Base-by-base conservation (phyloP, 2,797 vertebrate genomes). In the Schizopygopsis pylzovi region DNA sequence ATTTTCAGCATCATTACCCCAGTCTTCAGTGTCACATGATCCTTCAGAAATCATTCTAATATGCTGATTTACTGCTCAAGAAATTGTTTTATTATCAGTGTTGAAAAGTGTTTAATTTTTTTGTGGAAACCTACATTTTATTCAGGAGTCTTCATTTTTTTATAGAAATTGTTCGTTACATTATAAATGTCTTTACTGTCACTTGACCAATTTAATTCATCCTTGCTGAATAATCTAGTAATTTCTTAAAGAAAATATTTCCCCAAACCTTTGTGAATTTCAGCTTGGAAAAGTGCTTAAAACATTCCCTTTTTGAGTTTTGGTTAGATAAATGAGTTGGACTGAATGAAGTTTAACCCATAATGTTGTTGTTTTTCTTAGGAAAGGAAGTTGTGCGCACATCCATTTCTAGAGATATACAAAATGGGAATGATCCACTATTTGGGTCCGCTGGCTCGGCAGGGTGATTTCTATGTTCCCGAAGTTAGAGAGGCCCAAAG, bases 361-460 rank as follows among this genome's bases (percentile, higher is more conserved):
- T 73, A 25, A 6, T 15, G 12, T 70, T 22, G 4, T 37, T 65
- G 1, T 28, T 28, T 93, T 76, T 92, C 90, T 22, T 91, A 99
- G 97, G 95, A 97, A 82, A 96, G 96, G 88, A 96, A 96, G 89
- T 95, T 99, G 15, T 97, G 97, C 39, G 97, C 96, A 63, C 97
- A 98, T 89, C 97, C 98, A 1, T 96, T 97, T 85, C 92, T 99
- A 0, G 97, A 99, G 94, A 97, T 99, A 94, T 97, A 98, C 94
- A 96, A 94, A 87, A 95, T 93, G 11, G 95, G 95, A 80, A 90
- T 93, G 90, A 98, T 99, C 92, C 95, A 97, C 87, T 98, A 96
- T 52, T 94, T 99, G 92, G 96, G 94, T 72, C 98, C 97, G 0
- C 93, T 99, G 83, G 96, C 97, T 25, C 96, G 96, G 4, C 98